phyloP scores from a whole-genome alignment of 2,113 vertebrate genomes.

The Mesitornis unicolor region DNA sequence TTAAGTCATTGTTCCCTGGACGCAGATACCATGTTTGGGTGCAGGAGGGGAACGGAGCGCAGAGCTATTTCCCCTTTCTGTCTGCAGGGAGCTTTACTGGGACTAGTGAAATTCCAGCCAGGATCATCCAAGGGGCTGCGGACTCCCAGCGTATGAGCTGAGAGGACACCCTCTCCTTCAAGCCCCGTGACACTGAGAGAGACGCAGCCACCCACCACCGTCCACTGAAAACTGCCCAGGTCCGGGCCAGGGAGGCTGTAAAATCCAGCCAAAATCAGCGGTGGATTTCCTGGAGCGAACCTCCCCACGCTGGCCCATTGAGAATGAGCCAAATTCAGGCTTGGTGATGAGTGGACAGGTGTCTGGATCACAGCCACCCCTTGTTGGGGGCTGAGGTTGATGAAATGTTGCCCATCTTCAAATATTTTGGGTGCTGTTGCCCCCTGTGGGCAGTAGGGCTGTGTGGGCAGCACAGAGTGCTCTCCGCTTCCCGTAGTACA shows the following conservation, averaged over 20 bases:
- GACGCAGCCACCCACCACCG: not conserved
- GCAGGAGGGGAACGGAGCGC: constrained; percentile 28
- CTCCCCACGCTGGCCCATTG: not conserved
- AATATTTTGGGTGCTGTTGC: not conserved
- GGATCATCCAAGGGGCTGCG: not conserved
- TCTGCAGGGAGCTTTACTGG: constrained; percentile 33
- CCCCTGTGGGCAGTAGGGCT: not conserved
- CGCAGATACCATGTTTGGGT: constrained; percentile 64
- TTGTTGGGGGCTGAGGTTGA: not conserved
- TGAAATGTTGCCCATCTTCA: not conserved
- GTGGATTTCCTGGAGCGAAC: not conserved
- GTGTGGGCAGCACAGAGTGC: not conserved
- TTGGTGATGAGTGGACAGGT: not conserved
- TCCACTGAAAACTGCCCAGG: not conserved
- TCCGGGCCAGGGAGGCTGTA: not conserved
- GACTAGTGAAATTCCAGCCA: constrained; percentile 41
- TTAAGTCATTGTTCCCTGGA: constrained; percentile 72
- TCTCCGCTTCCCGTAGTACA: not conserved
- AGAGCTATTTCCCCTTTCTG: constrained; percentile 47
- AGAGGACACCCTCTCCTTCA: not conserved
- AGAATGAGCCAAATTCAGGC: not conserved
- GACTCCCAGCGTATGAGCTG: not conserved
- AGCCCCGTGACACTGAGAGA: not conserved
- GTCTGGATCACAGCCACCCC: not conserved
- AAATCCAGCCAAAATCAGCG: not conserved